These are phyloP conservation scores for Manis pentadactyla DNA, from an alignment of 2,797 vertebrate genomes.

Conservation along the genomic window DNA sequence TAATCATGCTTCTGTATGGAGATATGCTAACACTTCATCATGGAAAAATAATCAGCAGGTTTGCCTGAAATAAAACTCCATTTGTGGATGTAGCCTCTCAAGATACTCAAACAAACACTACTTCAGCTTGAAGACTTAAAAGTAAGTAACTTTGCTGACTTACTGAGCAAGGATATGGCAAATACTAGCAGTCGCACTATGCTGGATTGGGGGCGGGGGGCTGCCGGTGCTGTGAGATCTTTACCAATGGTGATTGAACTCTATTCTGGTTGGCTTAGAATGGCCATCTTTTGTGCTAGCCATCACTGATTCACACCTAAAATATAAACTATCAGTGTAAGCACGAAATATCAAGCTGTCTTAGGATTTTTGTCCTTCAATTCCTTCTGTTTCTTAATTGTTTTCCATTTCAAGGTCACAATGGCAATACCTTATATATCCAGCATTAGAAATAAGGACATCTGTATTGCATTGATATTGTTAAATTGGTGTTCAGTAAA, in stretches of 20 bases:
- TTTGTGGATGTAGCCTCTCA: neutral
- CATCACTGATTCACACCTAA: neutral
- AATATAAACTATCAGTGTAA: neutral
- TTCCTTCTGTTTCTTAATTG: constrained; percentile 23
- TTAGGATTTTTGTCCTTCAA: neutral
- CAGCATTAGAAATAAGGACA: constrained; percentile 54
- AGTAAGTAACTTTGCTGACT: neutral
- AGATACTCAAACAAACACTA: constrained; percentile 8
- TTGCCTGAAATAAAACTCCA: neutral
- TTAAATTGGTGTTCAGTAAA: constrained; percentile 66
- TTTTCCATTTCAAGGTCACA: constrained; percentile 15
- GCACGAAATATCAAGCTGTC: neutral
- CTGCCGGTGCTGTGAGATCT: neutral
- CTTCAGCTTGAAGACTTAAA: neutral
- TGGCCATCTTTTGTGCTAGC: neutral
- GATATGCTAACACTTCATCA: neutral
- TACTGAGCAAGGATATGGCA: neutral
- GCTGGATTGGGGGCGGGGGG: neutral
- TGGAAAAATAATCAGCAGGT: constrained; percentile 17
- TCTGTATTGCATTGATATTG: constrained; percentile 64
- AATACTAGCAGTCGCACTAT: neutral
- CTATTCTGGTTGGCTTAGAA: constrained; percentile 9
- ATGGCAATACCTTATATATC: neutral
- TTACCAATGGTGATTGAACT: neutral
- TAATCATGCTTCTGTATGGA: neutral